Percentiles rank a stretch among this genome's conserved stretches.
phyloP scores from a whole-genome alignment of 2,888 invertebrate genomes.

The Drosophila imparisetae region DNA sequence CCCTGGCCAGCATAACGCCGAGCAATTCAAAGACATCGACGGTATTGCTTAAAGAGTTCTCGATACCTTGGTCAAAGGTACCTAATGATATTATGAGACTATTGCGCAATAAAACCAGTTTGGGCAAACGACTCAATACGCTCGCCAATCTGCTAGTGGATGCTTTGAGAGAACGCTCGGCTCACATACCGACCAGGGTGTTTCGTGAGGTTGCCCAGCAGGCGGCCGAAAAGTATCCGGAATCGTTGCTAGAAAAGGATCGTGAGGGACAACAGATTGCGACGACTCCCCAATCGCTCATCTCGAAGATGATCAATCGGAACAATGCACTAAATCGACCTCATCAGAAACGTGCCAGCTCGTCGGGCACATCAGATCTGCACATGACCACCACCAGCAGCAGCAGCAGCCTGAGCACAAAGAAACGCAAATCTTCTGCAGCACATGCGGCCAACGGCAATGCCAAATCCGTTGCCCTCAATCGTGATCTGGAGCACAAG shows the following conservation, averaged over 20 bases:
- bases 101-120: conserved; percentile 58
- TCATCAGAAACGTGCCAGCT: conserved; percentile 64
- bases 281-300: conserved; percentile 71
- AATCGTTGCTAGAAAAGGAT: conserved; percentile 72
- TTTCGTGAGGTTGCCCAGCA: conserved; percentile 75
- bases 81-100: conserved; percentile 73
- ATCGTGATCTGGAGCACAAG: conserved; percentile 70
- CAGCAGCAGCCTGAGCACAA: conserved; percentile 35
- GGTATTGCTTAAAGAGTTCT: conserved; percentile 68
- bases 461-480: conserved; percentile 48
- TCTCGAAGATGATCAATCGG: conserved; percentile 72
- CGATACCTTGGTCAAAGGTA: conserved; percentile 72
- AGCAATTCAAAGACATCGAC: conserved; percentile 62
- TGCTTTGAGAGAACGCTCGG: conserved; percentile 63
- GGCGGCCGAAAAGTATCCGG: conserved; percentile 71
- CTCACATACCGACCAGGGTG: conserved; percentile 66
- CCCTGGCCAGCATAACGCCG: conserved; percentile 70
- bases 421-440: conserved; percentile 60
- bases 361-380: conserved; percentile 53
- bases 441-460: conserved; percentile 61
- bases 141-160: conserved; percentile 68
- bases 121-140: conserved; percentile 70
- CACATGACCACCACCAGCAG: conserved; percentile 50
- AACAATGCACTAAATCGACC: conserved; percentile 72
- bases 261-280: conserved; percentile 74